Base-by-base conservation (phyloP, 2,888 invertebrate genomes). In the Acrobeloides nanus region DNA sequence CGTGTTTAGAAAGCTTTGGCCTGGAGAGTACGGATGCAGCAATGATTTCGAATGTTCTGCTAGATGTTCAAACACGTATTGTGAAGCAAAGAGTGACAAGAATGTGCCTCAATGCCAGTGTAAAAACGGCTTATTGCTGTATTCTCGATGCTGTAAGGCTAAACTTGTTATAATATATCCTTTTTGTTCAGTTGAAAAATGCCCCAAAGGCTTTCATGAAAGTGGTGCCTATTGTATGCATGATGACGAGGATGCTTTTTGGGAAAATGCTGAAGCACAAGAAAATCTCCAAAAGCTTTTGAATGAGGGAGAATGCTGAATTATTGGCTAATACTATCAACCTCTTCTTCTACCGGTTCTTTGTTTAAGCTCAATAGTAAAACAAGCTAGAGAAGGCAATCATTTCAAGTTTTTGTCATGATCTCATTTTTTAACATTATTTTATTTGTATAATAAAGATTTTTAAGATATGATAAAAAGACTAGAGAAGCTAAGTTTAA, bases 11-110 rank as follows among this genome's bases (percentile, higher is more conserved):
- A 66, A 65, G 29, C 46, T 68, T 1, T 70, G 68, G 68, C 70
- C 70, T 3, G 70, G 70, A 23, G 70, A 70, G 46, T 70, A 70
- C 41, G 70, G 70, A 7, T 70, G 70, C 38, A 45, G 54, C 29
- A 49, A 57, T 6, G 66, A 70, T 43, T 38, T 41, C 3, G 68
- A 70, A 47, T 70, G 70, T 49, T 46, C 56, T 10, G 48, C 66
- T 0, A 57, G 70, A 17, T 70, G 70, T 40, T 56, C 60, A 15
- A 64, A 63, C 33, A 64, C 67, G 2, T 67, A 66, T 38, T 70
- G 70, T 49, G 66, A 67, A 37, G 59, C 10, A 29, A 61, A 62
- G 34, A 55, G 57, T 18, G 67, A 64, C 44, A 65, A 66, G 43
- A 55, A 59, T 37, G 62, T 68, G 25, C 57, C 69, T 3, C 70